These are phyloP conservation scores for Drosophila pruinosa DNA, from an alignment of 1,140 invertebrate genomes.

Conservation along the genomic window DNA sequence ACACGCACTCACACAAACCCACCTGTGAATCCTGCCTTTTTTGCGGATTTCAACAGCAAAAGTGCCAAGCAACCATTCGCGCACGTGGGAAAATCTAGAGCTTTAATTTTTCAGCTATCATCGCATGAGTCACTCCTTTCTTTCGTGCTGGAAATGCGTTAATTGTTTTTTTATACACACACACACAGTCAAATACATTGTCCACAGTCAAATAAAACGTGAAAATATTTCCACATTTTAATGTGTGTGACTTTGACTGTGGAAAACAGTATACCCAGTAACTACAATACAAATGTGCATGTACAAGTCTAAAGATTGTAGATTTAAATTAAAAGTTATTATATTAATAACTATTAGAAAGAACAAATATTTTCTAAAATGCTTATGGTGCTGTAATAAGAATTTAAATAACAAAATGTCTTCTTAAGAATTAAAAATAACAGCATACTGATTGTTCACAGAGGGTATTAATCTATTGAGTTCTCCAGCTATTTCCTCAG, in stretches of 20 bases:
- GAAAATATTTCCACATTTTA: slow-evolving; percentile 63
- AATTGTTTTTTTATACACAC: slow-evolving; percentile 62
- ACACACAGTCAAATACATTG: neutral
- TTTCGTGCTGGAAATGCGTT: slow-evolving; percentile 47
- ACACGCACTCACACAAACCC: neutral
- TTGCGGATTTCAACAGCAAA: neutral
- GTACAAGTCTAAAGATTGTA: too few species aligned
- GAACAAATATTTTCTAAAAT: too few species aligned
- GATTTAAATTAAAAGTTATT: too few species aligned
- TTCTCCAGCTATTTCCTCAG: neutral
- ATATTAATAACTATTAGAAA: too few species aligned
- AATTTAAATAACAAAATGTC: too few species aligned
- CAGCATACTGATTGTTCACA: neutral
- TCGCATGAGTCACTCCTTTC: slow-evolving; percentile 64
- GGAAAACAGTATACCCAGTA: slow-evolving; percentile 1
- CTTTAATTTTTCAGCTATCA: slow-evolving; percentile 46
- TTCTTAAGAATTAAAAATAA: too few species aligned
- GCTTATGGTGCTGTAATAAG: too few species aligned
- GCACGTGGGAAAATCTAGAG: slow-evolving; percentile 63
- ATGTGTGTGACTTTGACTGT: slow-evolving; percentile 6
- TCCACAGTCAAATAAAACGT: slow-evolving; percentile 32
- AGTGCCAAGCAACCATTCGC: slow-evolving; percentile 8
- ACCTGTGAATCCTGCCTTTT: slow-evolving; percentile 18
- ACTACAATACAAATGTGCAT: neutral
- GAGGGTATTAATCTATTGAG: neutral